phyloP scores from a whole-genome alignment of 2,888 invertebrate genomes.

The Drosophila niveifrons region DNA sequence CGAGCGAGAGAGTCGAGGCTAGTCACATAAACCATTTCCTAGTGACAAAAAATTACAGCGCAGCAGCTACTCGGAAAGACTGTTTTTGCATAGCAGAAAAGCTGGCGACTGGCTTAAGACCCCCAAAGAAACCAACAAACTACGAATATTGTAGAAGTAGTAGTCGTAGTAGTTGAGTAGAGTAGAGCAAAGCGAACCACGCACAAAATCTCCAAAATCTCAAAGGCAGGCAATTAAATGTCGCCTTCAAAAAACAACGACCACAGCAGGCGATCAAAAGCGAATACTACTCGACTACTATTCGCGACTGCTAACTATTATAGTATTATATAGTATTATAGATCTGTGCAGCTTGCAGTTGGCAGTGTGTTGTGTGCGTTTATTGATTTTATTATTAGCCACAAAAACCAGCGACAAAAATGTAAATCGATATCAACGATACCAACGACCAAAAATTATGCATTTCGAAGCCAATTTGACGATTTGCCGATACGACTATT shows the following conservation, averaged over 20 bases:
- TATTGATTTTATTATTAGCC: slow-evolving; percentile 78
- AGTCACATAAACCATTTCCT: slow-evolving; percentile 78
- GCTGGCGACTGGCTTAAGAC: slow-evolving; percentile 37
- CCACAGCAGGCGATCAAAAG: slow-evolving; percentile 56
- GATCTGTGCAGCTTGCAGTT: slow-evolving; percentile 58
- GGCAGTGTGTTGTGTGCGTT: slow-evolving; percentile 69
- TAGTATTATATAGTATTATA: slow-evolving; percentile 4
- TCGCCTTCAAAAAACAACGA: slow-evolving; percentile 66
- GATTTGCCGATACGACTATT: slow-evolving; percentile 62
- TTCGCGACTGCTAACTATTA: slow-evolving; percentile 4
- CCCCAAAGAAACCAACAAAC: slow-evolving; percentile 12
- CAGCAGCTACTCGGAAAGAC: slow-evolving; percentile 9
- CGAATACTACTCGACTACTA: slow-evolving; percentile 22
- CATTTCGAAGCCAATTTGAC: slow-evolving; percentile 74
- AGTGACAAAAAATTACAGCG: slow-evolving; percentile 74
- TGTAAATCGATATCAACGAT: slow-evolving; percentile 72
- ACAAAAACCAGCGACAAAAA: slow-evolving; percentile 65
- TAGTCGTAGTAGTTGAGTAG: too few relatives aligned
- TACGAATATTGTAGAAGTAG: too few relatives aligned
- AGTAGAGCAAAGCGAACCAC: slow-evolving; percentile 44
- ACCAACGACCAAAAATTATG: slow-evolving; percentile 70
- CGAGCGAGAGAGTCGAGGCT: slow-evolving; percentile 39
- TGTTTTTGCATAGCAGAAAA: neutral
- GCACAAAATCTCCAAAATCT: slow-evolving; percentile 53
- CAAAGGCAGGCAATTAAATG: slow-evolving; percentile 75